These are phyloP conservation scores for Choloepus didactylus DNA, from an alignment of 2,797 vertebrate genomes.

Conservation along the genomic window DNA sequence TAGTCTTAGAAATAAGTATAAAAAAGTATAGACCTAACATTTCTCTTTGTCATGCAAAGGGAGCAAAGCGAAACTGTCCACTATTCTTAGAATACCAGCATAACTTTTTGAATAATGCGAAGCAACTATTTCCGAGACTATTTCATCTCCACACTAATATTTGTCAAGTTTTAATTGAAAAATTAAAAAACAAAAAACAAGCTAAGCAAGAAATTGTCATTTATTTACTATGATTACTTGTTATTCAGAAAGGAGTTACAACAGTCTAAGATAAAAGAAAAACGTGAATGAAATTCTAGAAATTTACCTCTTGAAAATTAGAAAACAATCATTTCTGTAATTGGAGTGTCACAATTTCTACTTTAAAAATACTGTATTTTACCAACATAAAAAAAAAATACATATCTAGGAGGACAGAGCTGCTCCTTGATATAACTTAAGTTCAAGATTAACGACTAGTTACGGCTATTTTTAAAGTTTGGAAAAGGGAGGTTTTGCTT, in stretches of 20 bases:
- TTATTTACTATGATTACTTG: background rate
- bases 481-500: background rate
- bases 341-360: background rate
- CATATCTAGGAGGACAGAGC: background rate
- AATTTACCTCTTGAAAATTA: conserved; percentile 25
- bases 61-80: background rate
- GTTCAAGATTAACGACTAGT: conserved; percentile 17
- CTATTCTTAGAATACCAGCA: background rate
- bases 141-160: conserved; percentile 32
- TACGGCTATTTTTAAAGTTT: background rate
- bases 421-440: background rate
- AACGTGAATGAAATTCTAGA: conserved; percentile 11
- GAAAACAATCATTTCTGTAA: background rate
- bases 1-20: background rate
- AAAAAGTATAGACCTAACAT: background rate
- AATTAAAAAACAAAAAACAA: background rate
- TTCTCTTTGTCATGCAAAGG: conserved; percentile 1
- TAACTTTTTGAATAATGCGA: background rate
- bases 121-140: background rate
- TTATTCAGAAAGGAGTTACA: conserved; percentile 35
- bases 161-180: conserved; percentile 26
- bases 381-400: background rate
- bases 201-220: background rate
- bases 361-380: background rate
- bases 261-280: conserved; percentile 17